phyloP scores from a whole-genome alignment of 1,140 invertebrate species.

The Drosophila subobscura region DNA sequence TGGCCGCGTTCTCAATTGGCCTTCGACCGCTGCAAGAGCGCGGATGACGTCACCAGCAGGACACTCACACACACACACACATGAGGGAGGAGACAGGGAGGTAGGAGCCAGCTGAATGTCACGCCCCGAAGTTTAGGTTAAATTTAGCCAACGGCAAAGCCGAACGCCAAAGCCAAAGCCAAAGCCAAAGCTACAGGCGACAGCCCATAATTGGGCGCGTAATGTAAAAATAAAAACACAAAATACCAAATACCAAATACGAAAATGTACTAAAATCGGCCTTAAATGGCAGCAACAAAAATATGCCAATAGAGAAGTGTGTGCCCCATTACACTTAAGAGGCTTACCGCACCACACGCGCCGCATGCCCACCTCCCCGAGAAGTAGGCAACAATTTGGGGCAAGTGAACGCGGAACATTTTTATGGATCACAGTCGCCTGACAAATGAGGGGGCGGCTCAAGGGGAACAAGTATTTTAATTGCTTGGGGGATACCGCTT shows the following conservation, averaged over 20 bases:
- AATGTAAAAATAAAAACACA: constrained; percentile 40
- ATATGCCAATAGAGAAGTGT: constrained; percentile 28
- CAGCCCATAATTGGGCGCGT: constrained; percentile 44
- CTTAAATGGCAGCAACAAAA: not conserved
- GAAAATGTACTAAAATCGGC: constrained; percentile 26
- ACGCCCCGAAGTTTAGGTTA: constrained; percentile 40
- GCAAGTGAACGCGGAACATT: constrained; percentile 38
- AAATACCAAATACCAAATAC: no score
- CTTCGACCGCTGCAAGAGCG: constrained; percentile 48
- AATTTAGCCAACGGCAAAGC: constrained; percentile 32
- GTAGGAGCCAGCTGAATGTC: constrained; percentile 35
- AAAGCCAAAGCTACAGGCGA: constrained; percentile 8
- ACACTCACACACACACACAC: constrained; percentile 7
- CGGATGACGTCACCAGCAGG: constrained; percentile 45
- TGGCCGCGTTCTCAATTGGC: constrained; percentile 28
- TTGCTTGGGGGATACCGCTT: constrained; percentile 6
- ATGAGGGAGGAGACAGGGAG: not conserved
- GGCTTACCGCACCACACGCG: constrained; percentile 45
- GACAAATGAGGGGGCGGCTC: constrained; percentile 31
- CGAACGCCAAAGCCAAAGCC: no score
- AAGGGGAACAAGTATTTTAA: constrained; percentile 40
- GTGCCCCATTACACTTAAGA: constrained; percentile 36
- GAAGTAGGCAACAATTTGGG: constrained; percentile 58
- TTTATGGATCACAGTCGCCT: constrained; percentile 31
- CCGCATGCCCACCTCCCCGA: constrained; percentile 19